Conservation (phyloP, 2,113 vertebrate species). For the Ameiurus melas region DNA sequence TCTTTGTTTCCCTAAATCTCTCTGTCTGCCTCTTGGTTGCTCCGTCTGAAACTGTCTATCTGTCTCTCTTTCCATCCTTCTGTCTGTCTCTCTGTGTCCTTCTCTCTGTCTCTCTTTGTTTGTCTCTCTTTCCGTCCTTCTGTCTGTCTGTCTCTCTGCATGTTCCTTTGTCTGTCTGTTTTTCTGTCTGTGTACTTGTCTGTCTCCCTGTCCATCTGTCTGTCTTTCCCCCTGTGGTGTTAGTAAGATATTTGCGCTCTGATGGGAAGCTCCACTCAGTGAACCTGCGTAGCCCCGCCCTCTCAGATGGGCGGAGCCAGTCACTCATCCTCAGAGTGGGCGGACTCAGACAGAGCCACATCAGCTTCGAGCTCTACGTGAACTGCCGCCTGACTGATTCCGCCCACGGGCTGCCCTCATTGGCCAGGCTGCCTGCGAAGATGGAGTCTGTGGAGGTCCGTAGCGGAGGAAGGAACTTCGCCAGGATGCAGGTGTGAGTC, state of each 20-base stretch:
- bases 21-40: not conserved
- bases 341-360: constrained; percentile 72
- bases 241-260: constrained; percentile 81
- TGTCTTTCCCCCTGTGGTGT: constrained; percentile 63
- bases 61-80: not conserved
- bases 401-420: constrained; percentile 73
- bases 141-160: not conserved
- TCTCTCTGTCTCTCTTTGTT: not conserved
- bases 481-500: constrained; percentile 78
- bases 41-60: not conserved
- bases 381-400: constrained; percentile 83
- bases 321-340: constrained; percentile 76
- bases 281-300: constrained; percentile 78
- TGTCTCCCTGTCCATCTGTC: not conserved
- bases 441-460: constrained; percentile 74
- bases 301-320: constrained; percentile 79
- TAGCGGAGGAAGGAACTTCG: constrained; percentile 76
- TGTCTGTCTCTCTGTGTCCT: not conserved
- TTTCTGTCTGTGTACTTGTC: not conserved
- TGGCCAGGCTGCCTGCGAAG: constrained; percentile 73
- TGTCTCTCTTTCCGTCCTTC: not conserved
- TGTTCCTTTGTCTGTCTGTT: not conserved
- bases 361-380: constrained; percentile 78
- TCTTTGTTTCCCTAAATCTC: not conserved
- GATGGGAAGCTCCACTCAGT: constrained; percentile 82